Conservation (phyloP, 2,113 vertebrate genomes). For the Apeltes quadracus region DNA sequence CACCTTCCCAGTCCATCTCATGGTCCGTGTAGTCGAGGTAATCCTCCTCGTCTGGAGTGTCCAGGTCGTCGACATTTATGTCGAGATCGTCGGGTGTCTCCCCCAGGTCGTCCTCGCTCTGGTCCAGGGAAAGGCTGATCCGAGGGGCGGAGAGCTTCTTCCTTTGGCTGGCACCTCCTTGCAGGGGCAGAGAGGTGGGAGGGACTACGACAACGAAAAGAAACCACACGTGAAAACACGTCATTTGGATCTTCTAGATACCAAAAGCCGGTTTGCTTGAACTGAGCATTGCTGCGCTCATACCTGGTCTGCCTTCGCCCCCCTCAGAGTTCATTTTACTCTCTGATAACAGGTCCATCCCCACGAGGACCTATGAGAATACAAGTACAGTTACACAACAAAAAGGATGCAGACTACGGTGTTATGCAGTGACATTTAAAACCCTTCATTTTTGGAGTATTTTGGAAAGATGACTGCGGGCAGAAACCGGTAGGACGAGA, state of each 20-base stretch:
- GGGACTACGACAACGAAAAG: slow-evolving; percentile 58
- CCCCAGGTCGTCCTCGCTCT: slow-evolving; percentile 94
- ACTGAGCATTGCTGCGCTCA: slow-evolving; percentile 47
- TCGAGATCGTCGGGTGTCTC: slow-evolving; percentile 96
- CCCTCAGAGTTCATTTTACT: slow-evolving; percentile 77
- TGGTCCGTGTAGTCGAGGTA: slow-evolving; percentile 92
- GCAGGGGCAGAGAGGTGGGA: slow-evolving; percentile 89
- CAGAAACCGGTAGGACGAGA: neutral
- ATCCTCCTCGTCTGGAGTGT: slow-evolving; percentile 96
- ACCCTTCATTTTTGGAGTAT: too few relatives aligned
- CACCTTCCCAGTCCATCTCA: slow-evolving; percentile 80
- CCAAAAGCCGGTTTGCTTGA: neutral
- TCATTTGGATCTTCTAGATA: neutral
- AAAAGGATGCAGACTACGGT: neutral
- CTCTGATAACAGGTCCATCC: slow-evolving; percentile 86
- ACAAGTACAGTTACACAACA: slow-evolving; percentile 26
- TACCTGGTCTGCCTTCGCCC: slow-evolving; percentile 88
- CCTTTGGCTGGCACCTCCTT: slow-evolving; percentile 82
- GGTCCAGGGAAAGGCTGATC: slow-evolving; percentile 95
- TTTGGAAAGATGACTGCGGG: neutral
- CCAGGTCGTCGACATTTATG: slow-evolving; percentile 93
- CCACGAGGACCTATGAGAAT: slow-evolving; percentile 75
- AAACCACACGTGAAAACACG: neutral
- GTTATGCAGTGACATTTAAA: neutral
- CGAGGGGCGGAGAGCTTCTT: slow-evolving; percentile 94